Evolutionary conservation across 1,140 invertebrate species (phyloP), one percentile per base, ranked within the genome.

Genomic region (Drosophila watanabei): DNA sequence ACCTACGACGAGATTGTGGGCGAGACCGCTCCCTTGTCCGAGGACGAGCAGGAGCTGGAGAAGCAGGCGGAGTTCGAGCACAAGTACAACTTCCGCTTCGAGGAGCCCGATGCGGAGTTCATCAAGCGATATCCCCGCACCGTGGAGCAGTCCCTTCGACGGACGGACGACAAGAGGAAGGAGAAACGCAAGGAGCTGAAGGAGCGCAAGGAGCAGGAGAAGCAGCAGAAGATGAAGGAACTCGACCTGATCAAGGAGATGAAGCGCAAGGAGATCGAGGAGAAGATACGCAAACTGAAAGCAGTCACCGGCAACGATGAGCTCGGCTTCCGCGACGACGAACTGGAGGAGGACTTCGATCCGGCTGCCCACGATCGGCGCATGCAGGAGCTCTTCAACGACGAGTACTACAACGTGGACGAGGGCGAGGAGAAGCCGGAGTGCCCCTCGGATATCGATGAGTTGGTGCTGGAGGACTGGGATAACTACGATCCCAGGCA

Each of bases 21-120:
- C 69, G 95, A 96, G 69, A 95, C 95, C 84, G 95, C 80, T 0
- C 95, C 96, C 72, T 93, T 88, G 0, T 97, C 96, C 2, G 97
- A 97, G 73, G 97, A 98, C 93, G 97, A 98, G 89, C 94, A 95
- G 76, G 95, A 95, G 73, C 94, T 98, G 16, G 95, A 97, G 78
- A 95, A 96, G 83, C 97, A 98, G 92, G 97, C 98, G 51, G 95
- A 97, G 93, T 99, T 99, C 94, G 98, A 99, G 90, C 95, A 97
- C 37, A 99, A 99, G 89, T 99, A 97, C 91, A 99, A 99, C 94
- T 99, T 98, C 93, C 95, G 98, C 80, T 99, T 97, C 94, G 98
- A 99, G 94, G 98, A 99, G 94, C 98, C 98, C 1, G 98, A 99
- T 94, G 95, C 96, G 57, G 97, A 99, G 83, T 99, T 98, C 94